Evolutionary conservation across 92 coral and sea anemone species (phyloP), one percentile per base, ranked within the genome.

Genomic region (Palythoa heliodiscus): DNA sequence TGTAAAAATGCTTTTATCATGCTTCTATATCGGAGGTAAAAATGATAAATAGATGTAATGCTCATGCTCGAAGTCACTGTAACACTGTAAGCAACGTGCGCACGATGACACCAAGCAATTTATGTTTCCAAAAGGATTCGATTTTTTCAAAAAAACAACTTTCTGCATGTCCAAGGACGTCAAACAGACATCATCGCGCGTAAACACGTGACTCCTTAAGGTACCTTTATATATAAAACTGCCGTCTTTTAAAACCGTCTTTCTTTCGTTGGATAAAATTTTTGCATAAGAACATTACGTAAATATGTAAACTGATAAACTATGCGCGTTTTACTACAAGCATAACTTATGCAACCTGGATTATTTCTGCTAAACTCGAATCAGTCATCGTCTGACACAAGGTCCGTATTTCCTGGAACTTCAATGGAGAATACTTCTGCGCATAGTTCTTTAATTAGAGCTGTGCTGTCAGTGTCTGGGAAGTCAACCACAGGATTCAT

Each of bases 351-450:
- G 22, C 11, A 63, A 10, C 29, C 69, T 63, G 25, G 69, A n/a
- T 10, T 10, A 19, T 17, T 69, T 29, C 40, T 4, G 11, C 11
- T 12, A 11, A 29, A 29, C 4, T 29, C 39, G 43, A 69, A 7
- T 66, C 63, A 80, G 60, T 93, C 93, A 52, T 91, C 96, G 70
- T 91, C 96, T 19, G 96, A 91, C 47, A 88, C 87, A 37, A 93
- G 84, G 40, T 85, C 89, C 52, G 79, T 68, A 53, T 90, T 88
- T 14, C 60, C 84, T 40, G 84, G 84, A 48, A 92, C 93, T 9
- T 95, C 98, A 71, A 94, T 94, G 11, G 98, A 90, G 80, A 94
- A 94, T 13, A 94, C 98, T 70, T 94, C 98, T 40, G 91, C 94
- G 15, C 95, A 94, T 20, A 94, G 90, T 85, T 94, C 95, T 70